These are phyloP conservation scores for Drosophila bocki DNA, from an alignment of 1,140 invertebrate species.

Conservation along the genomic window DNA sequence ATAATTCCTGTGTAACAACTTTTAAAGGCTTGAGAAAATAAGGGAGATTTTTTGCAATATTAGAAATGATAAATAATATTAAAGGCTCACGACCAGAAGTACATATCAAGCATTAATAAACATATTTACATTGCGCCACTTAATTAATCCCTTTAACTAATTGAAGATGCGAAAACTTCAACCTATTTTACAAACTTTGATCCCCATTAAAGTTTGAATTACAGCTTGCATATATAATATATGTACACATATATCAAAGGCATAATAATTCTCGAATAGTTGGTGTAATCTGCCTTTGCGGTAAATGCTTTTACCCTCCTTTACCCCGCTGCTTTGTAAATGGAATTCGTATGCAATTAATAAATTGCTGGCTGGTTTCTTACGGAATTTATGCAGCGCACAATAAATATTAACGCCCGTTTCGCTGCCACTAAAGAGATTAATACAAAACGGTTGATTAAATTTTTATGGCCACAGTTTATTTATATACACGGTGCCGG, in stretches of 20 bases:
- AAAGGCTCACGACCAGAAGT: background rate
- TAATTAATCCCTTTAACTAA: conserved; percentile 9
- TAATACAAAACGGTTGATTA: conserved; percentile 51
- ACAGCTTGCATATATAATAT: too few relatives aligned
- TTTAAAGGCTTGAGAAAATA: background rate
- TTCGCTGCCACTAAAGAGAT: conserved; percentile 19
- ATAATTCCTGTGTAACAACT: conserved; percentile 14
- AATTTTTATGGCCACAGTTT: conserved; percentile 49
- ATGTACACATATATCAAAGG: background rate
- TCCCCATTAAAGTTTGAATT: background rate
- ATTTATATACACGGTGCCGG: conserved; percentile 48
- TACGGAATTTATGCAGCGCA: conserved; percentile 35
- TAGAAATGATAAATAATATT: background rate
- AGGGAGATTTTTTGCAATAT: background rate
- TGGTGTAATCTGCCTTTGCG: conserved; percentile 2
- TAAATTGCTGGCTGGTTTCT: conserved; percentile 44
- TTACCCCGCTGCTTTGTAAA: background rate
- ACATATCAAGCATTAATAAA: background rate
- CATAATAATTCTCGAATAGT: conserved; percentile 12
- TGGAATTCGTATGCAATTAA: conserved; percentile 43
- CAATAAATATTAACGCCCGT: conserved; percentile 34
- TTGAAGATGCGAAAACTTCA: background rate
- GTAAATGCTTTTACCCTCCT: background rate
- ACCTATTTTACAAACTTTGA: background rate
- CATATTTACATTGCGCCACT: background rate